These are phyloP conservation scores for Euschistus heros DNA, from an alignment of 1,140 invertebrate species.

Conservation along the genomic window DNA sequence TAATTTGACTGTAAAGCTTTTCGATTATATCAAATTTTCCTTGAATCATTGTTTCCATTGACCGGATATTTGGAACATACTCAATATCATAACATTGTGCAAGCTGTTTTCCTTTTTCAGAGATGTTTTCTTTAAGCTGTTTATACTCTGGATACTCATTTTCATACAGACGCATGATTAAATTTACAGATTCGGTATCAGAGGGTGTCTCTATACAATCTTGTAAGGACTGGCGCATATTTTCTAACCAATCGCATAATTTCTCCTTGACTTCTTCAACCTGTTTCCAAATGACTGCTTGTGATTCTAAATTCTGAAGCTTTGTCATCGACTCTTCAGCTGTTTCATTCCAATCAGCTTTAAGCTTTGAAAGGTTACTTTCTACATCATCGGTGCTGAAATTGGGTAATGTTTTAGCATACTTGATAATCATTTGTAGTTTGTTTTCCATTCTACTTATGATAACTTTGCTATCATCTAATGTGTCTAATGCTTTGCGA, in stretches of 20 bases:
- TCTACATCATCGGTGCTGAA: slow-evolving; percentile 52
- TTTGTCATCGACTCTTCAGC: slow-evolving; percentile 57
- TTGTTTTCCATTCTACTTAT: slow-evolving; percentile 65
- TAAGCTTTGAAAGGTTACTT: slow-evolving; percentile 46
- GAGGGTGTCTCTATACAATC: slow-evolving; percentile 30
- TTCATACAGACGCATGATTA: slow-evolving; percentile 45
- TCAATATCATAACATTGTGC: slow-evolving; percentile 63
- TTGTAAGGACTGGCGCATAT: slow-evolving; percentile 46
- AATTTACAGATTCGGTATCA: slow-evolving; percentile 67
- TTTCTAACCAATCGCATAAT: slow-evolving; percentile 69
- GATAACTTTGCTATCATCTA: slow-evolving; percentile 60
- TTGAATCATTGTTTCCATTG: slow-evolving; percentile 56
- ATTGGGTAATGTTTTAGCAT: slow-evolving; percentile 60
- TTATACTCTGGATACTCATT: slow-evolving; percentile 71
- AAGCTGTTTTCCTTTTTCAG: slow-evolving; percentile 68
- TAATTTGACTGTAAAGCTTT: slow-evolving; percentile 61
- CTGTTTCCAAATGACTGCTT: slow-evolving; percentile 83
- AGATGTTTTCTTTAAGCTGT: slow-evolving; percentile 61
- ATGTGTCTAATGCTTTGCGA: slow-evolving; percentile 57
- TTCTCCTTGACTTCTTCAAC: slow-evolving; percentile 76
- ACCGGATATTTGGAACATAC: slow-evolving; percentile 54
- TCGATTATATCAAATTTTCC: slow-evolving; percentile 69
- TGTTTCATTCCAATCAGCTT: slow-evolving; percentile 62
- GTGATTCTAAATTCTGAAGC: slow-evolving; percentile 71
- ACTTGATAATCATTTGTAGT: slow-evolving; percentile 53